phyloP scores from a whole-genome alignment of 2,888 invertebrate species.

The Drosophila kanekoi region DNA sequence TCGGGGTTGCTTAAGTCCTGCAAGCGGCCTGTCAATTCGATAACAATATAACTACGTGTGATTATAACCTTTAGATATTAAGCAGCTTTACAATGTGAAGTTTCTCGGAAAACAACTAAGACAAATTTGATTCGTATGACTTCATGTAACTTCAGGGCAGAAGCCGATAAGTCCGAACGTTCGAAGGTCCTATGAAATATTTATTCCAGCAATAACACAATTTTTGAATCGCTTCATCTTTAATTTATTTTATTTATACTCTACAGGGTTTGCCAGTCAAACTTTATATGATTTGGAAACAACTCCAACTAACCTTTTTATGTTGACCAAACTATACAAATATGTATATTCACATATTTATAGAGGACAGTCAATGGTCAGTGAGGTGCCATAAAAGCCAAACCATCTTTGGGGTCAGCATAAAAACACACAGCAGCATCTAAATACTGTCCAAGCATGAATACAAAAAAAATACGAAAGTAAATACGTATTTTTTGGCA shows the following conservation, averaged over 20 bases:
- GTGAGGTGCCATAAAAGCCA: constrained; percentile 43
- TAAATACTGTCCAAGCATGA: constrained; percentile 61
- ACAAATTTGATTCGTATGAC: too few species aligned
- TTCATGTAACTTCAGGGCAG: too few species aligned
- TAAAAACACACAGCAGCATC: constrained; percentile 53
- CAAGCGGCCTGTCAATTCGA: constrained; percentile 25
- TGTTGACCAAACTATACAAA: constrained; percentile 22
- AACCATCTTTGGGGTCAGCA: constrained; percentile 55
- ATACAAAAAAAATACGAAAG: constrained; percentile 50
- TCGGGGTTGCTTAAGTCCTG: constrained; percentile 20
- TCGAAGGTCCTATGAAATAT: too few species aligned
- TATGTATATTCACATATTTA: constrained; percentile 14
- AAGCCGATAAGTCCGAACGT: too few species aligned
- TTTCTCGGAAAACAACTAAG: neutral
- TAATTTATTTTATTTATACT: too few species aligned
- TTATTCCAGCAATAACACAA: too few species aligned
- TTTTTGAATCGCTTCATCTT: too few species aligned
- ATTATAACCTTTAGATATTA: constrained; percentile 4
- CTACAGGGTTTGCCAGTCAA: neutral
- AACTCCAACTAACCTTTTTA: constrained; percentile 12
- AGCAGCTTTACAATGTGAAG: neutral
- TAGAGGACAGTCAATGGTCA: constrained; percentile 47
- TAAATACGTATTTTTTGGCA: constrained; percentile 65
- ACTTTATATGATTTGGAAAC: neutral
- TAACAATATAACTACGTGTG: constrained; percentile 19